phyloP scores from a whole-genome alignment of 2,113 vertebrate species.

The Hemiscyllium ocellatum region DNA sequence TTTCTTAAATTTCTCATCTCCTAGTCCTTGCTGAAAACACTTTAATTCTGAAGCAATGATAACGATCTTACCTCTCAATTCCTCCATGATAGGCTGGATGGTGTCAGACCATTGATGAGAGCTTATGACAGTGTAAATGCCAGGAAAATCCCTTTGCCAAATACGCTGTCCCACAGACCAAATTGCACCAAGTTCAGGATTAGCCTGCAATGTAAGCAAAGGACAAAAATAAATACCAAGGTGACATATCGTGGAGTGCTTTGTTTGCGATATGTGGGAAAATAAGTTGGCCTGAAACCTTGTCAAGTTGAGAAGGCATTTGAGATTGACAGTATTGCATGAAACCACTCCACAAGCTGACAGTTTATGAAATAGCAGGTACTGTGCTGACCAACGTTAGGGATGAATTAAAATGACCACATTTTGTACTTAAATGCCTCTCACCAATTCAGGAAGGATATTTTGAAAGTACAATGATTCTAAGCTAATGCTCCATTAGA shows the following conservation, averaged over 20 bases:
- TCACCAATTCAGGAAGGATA: neutral
- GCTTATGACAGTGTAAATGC: conserved; percentile 77
- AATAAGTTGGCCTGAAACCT: neutral
- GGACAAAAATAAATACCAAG: conserved; percentile 8
- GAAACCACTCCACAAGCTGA: neutral
- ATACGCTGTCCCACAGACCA: conserved; percentile 91
- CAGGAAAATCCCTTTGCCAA: conserved; percentile 95
- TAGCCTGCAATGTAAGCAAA: conserved; percentile 62
- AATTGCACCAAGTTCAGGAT: conserved; percentile 76
- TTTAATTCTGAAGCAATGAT: neutral
- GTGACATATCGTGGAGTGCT: neutral
- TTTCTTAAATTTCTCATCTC: neutral
- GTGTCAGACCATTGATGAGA: conserved; percentile 85
- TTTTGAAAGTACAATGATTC: neutral
- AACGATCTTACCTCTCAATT: conserved; percentile 73
- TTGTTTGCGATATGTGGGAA: neutral
- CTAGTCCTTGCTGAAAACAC: neutral
- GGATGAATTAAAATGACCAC: neutral
- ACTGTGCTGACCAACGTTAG: neutral
- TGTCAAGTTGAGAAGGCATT: neutral
- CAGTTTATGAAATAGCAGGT: neutral
- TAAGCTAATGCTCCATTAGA: neutral
- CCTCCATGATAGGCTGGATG: conserved; percentile 87
- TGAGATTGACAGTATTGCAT: neutral
- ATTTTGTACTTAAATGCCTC: neutral